These are phyloP conservation scores for Denticeps clupeoides DNA, from an alignment of 2,797 vertebrate genomes.

Conservation along the genomic window DNA sequence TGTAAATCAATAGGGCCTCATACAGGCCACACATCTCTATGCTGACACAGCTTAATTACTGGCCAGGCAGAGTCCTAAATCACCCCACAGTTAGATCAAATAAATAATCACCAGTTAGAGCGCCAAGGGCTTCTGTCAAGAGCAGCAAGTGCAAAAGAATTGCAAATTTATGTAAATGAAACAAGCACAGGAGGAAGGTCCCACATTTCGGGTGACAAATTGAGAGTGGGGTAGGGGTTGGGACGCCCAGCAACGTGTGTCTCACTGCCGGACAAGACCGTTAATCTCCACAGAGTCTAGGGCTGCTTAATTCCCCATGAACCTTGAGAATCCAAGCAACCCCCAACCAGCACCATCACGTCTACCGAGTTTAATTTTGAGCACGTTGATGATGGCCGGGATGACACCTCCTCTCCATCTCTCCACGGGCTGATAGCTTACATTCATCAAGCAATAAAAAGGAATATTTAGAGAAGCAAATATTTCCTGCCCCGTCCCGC, in stretches of 20 bases:
- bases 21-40: conserved; percentile 32
- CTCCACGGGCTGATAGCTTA: conserved; percentile 31
- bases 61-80: conserved; percentile 47
- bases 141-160: conserved; percentile 47
- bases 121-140: conserved; percentile 36
- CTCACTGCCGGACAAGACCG: conserved; percentile 41
- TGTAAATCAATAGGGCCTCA: conserved; percentile 56
- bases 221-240: conserved; percentile 27
- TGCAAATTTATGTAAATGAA: conserved; percentile 53
- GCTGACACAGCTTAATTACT: conserved; percentile 64
- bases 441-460: conserved; percentile 33
- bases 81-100: conserved; percentile 54
- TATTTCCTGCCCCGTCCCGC: conserved; percentile 3
- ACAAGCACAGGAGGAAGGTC: conserved; percentile 28
- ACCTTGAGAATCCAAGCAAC: conserved; percentile 35
- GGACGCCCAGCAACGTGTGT: conserved; percentile 44
- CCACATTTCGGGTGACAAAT: conserved; percentile 46
- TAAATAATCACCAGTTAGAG: conserved; percentile 58
- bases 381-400: conserved; percentile 33
- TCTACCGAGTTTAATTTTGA: conserved; percentile 38
- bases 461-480: conserved; percentile 21
- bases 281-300: conserved; percentile 45
- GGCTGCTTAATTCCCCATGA: conserved; percentile 45
- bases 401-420: conserved; percentile 33
- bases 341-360: conserved; percentile 14